Conservation (phyloP, 2,113 vertebrate genomes). For the Sciurus niger region DNA sequence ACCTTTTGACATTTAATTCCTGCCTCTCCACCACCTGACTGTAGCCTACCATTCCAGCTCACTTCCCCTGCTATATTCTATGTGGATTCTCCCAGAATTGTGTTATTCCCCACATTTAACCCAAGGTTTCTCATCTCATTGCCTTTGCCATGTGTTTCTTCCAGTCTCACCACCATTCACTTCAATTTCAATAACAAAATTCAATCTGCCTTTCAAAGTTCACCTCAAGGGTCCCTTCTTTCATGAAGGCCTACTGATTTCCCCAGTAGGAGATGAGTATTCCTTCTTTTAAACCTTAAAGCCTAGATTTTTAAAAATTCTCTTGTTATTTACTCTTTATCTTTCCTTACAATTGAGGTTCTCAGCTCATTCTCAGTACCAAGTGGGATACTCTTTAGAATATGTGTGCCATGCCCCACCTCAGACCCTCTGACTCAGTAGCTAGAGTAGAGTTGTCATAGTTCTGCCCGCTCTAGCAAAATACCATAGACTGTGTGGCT, state of each 20-base stretch:
- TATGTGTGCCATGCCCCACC: no score
- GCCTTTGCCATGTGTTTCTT: background rate
- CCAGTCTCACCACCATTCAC: background rate
- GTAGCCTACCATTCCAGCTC: background rate
- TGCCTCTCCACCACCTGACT: background rate
- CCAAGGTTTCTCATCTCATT: background rate
- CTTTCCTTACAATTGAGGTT: background rate
- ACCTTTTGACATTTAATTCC: background rate
- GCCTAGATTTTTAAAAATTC: background rate
- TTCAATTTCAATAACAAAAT: background rate
- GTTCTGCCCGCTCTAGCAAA: background rate
- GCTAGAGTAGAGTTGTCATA: no score
- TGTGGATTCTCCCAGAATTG: background rate
- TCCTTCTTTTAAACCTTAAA: background rate
- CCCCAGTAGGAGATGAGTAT: no score
- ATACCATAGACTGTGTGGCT: no score
- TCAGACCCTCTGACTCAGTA: background rate
- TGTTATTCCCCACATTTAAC: background rate
- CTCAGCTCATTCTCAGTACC: background rate
- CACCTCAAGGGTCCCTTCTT: background rate
- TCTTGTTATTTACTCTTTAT: background rate
- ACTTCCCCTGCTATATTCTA: background rate
- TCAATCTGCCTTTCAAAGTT: background rate
- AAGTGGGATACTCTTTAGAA: background rate
- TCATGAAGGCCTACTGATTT: background rate